Base-by-base conservation (phyloP, 2,113 vertebrate species). In the Nicator chloris region DNA sequence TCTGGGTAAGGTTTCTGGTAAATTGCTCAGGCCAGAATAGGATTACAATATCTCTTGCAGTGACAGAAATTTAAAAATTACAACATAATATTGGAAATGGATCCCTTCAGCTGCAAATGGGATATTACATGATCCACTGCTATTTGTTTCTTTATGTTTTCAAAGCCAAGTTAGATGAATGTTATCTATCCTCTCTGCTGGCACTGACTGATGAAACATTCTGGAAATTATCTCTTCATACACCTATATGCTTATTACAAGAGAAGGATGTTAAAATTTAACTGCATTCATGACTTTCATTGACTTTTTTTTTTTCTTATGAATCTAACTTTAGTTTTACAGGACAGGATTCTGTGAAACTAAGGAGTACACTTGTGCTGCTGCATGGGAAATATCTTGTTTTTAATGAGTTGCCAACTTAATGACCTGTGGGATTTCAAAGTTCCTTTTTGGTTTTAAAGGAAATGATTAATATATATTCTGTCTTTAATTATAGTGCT, bases 391-490 rank as follows among this genome's bases (percentile, higher is more conserved):
- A 96, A 96, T 90, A 60, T 94, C 95, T 83, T 96, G 90, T 66
- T 96, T 97, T 95, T 96, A 97, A 97, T 96, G 85, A 95, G 93
- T 92, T 96, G 93, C 95, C 95, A 96, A 86, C 85, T 94, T 95
- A 97, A 96, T 83, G 96, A 97, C 94, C 95, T 93, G 64, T 95
- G 95, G 95, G 94, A 97, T 96, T 96, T 96, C 79, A 78, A 93
- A 93, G 94, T 95, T 97, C 96, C 95, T 95, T 97, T 96, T 88
- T 88, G 53, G 79, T 93, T 96, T 95, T 96, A 90, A 93, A 97
- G 96, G 95, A 97, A 97, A 96, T 86, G 88, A 96, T 96, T 96
- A 96, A 92, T 97, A 96, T 96, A 95, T 90, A 93, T 90, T 94
- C 82, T 96, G 90, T 83, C 94, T 95, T 97, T 94, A 97, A 96